These are phyloP conservation scores for Autographa pulchrina DNA, from an alignment of 2,888 invertebrate genomes.

Conservation along the genomic window DNA sequence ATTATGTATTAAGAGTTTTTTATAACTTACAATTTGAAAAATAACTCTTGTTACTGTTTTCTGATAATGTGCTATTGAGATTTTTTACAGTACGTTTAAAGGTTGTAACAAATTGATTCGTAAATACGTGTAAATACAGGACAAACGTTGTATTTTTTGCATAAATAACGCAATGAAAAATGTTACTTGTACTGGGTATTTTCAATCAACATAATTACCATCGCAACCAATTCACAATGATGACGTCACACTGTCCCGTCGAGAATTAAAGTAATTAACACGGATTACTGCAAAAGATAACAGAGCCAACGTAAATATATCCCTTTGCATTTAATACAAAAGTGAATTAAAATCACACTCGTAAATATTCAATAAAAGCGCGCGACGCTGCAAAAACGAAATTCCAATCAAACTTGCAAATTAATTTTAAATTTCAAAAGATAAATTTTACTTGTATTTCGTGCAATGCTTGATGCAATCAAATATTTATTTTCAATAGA, in stretches of 20 bases:
- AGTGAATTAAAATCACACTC: slow-evolving; percentile 8
- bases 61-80: too few species aligned
- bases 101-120: too few species aligned
- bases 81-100: too few species aligned
- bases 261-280: background rate
- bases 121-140: too few species aligned
- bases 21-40: too few species aligned
- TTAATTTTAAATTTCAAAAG: slow-evolving; percentile 14
- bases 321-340: background rate
- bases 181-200: too few species aligned
- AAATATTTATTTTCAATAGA: background rate
- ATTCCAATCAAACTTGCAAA: slow-evolving; percentile 20
- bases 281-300: background rate
- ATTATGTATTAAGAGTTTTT: too few species aligned
- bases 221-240: background rate
- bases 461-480: background rate
- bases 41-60: too few species aligned
- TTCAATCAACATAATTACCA: background rate
- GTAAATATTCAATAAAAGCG: slow-evolving; percentile 17
- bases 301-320: background rate
- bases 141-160: too few species aligned
- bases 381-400: slow-evolving; percentile 8
- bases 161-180: too few species aligned
- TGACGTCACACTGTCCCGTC: background rate
- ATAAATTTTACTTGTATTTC: slow-evolving; percentile 7